Evolutionary conservation across 2,888 invertebrate genomes (phyloP), one percentile per base, ranked within the genome.

Genomic region (Lordiphosa fenestrarum): DNA sequence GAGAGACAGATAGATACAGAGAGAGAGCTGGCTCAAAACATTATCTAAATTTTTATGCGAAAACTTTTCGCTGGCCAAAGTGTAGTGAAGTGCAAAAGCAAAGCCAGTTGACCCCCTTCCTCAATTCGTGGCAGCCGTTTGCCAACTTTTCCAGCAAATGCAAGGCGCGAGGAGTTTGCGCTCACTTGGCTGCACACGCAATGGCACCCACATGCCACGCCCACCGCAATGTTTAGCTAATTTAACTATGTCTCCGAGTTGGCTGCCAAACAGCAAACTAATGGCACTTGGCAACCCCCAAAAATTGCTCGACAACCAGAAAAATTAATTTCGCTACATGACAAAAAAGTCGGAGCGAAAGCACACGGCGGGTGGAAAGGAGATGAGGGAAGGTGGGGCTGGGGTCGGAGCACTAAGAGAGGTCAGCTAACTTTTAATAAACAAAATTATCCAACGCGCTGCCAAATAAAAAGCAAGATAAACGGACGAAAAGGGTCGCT

Each of bases 361-460:
- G 23, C 25, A 25, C 25, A 25, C 2, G 7, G 25, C 25, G 25
- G 2, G 25, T 6, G 25, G 23, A 44, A 25, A 44, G 6, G 2
- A 25, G 38, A n/a, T 6, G 15, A n/a, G 39, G 10, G 38, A 36
- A 13, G 35, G 23, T 37, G 37, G 62, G 50, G 33, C 6, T 6
- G 19, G 21, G 10, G n/a, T 21, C 15, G 19, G 36, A 40, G 15
- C 23, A 38, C 53, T 35, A 33, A 44, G 53, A 58, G 53, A 67
- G 73, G 76, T 77, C 84, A 81, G 70, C 66, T 58, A 80, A 84
- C 82, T 80, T 84, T 84, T 80, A 80, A 80, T 80, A 80, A 80
- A 80, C 84, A 78, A 80, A 80, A 80, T 80, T 82, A 82, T 51
- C 52, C 66, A 53, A 51, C 59, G 53, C 41, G 63, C 67, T 73